Conservation (phyloP, 1,140 invertebrate species). For the Ceratitis capitata region DNA sequence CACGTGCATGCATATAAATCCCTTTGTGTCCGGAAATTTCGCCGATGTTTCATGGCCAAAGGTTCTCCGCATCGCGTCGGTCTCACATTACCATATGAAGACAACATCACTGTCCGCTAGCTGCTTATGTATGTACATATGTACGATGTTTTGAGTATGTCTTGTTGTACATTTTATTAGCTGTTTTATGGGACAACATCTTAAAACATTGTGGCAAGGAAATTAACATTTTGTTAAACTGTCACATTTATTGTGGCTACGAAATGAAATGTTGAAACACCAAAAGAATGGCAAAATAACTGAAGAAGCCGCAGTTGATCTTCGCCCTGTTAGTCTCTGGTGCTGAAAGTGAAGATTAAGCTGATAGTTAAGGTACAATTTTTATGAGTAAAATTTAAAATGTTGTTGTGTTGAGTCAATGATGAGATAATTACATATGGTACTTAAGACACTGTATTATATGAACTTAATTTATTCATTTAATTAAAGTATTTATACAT, state of each 20-base stretch:
- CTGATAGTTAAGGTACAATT: neutral
- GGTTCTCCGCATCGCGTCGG: neutral
- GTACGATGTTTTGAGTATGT: too few species aligned
- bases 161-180: slow-evolving; percentile 23
- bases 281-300: neutral
- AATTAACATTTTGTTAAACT: slow-evolving; percentile 38
- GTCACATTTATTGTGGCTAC: slow-evolving; percentile 32
- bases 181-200: slow-evolving; percentile 35
- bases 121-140: neutral
- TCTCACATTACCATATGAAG: slow-evolving; percentile 7
- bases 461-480: too few species aligned
- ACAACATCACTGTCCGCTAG: neutral
- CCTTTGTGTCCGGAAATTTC: slow-evolving; percentile 20
- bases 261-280: neutral
- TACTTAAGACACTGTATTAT: too few species aligned
- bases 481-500: too few species aligned
- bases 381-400: slow-evolving; percentile 16
- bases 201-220: slow-evolving; percentile 32
- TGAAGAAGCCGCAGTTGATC: neutral
- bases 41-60: neutral
- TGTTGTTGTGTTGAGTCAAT: neutral
- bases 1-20: neutral
- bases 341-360: neutral
- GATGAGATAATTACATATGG: neutral
- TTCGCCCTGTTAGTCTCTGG: neutral